Evolutionary conservation across 2,888 invertebrate species (phyloP).

Genomic region (Cataglyphis cursor): DNA sequence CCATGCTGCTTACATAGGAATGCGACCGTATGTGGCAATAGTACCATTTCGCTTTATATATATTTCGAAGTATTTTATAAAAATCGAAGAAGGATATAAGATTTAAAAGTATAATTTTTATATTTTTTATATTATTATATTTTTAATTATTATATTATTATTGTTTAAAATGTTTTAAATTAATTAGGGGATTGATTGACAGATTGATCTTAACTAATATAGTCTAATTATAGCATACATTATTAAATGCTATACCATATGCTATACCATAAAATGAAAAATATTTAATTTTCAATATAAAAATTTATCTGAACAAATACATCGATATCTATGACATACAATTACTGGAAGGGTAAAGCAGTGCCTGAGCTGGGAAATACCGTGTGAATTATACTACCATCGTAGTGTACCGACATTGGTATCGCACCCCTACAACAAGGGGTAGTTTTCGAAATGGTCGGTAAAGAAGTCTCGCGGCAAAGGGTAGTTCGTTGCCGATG

Average conservation of each 20-base stretch:
- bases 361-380: conserved; percentile 31
- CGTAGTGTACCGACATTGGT: conserved; percentile 64
- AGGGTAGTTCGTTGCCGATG: conserved; percentile 71
- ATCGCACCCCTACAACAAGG: conserved; percentile 45
- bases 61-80: not conserved
- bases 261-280: not conserved
- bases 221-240: not conserved
- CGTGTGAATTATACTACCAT: conserved; percentile 24
- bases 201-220: not conserved
- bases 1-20: conserved; percentile 48
- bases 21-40: not conserved
- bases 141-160: not conserved
- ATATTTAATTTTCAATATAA: not conserved
- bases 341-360: conserved; percentile 71
- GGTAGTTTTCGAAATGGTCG: conserved; percentile 66
- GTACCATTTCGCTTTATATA: not conserved
- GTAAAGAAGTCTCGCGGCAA: conserved; percentile 69
- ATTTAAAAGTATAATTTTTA: not conserved
- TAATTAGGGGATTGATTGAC: not conserved
- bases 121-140: no score
- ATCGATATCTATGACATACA: conserved; percentile 4
- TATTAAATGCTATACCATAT: not conserved
- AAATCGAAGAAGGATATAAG: not conserved
- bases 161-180: not conserved
- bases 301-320: not conserved